Evolutionary conservation across 1,140 invertebrate genomes (phyloP).

Genomic region (Drosophila prosaltans): DNA sequence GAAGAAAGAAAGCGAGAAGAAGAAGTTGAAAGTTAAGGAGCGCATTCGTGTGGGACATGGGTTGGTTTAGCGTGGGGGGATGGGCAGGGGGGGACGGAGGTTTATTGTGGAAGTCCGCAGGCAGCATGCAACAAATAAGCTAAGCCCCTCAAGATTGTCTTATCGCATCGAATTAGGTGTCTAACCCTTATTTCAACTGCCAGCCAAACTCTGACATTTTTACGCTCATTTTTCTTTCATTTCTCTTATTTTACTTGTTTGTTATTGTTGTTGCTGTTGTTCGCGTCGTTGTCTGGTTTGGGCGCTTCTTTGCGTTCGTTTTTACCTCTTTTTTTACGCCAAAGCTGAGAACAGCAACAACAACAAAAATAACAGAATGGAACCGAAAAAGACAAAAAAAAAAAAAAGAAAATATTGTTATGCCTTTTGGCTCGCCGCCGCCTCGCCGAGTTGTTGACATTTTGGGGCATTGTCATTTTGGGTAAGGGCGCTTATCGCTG

Average conservation of each 20-base stretch:
- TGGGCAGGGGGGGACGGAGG: neutral
- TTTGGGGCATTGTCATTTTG: conserved; percentile 50
- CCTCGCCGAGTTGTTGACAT: conserved; percentile 49
- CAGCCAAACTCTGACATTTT: conserved; percentile 51
- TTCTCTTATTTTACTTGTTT: neutral
- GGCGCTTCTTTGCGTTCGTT: neutral
- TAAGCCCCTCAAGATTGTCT: conserved; percentile 58
- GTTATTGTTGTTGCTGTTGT: neutral
- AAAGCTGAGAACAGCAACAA: neutral
- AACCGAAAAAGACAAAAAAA: neutral
- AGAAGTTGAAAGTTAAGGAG: neutral
- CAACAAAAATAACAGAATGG: too few relatives aligned
- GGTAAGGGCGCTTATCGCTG: conserved; percentile 49
- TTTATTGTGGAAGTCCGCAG: neutral
- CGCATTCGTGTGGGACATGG: too few relatives aligned
- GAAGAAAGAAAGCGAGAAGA: neutral
- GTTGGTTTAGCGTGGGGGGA: too few relatives aligned
- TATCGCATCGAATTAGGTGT: conserved; percentile 64
- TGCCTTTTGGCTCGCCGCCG: conserved; percentile 12
- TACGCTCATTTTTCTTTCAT: conserved; percentile 41
- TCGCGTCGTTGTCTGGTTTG: neutral
- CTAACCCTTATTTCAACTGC: conserved; percentile 61
- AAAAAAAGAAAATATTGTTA: neutral
- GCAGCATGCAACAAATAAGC: conserved; percentile 61
- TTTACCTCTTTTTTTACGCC: conserved; percentile 23